Base-by-base conservation (phyloP, 1,140 invertebrate genomes). In the Magallana ariakensis region DNA sequence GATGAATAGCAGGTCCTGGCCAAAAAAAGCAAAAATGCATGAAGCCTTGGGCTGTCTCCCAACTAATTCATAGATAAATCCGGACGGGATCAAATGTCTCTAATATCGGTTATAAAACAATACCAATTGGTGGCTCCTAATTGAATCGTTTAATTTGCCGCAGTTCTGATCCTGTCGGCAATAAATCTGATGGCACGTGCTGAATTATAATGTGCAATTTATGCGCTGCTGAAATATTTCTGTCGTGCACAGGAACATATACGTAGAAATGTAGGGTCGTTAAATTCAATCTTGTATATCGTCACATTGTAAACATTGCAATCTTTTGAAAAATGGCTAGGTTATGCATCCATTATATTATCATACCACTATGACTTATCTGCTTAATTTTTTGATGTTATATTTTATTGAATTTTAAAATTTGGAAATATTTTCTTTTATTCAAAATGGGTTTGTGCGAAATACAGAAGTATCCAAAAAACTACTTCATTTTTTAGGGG, bases 21-120 rank as follows among this genome's bases (percentile, higher is more conserved):
- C 66, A 75, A 75, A 75, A 75, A 75, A 75, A 75, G 66, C 66
- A 75, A 26, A 75, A 75, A 75, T 75, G 66, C 66, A 9, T 8
- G 66, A 75, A 75, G 66, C 66, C 66, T 22, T 13, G 19, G 15
- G 22, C 66, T 75, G 66, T 26, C 66, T 13, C 22, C 22, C 9
- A 19, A 75, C 22, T 26, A 75, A 26, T 75, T 75, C 22, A 75
- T 75, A 75, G 66, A 75, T 75, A 75, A 75, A 75, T 75, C 26
- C 26, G 22, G 22, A 26, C 22, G 33, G 66, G 66, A 75, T 75
- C 66, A 33, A 26, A 75, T 75, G 66, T 75, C 66, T 10, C 13
- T 22, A 10, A 33, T 75, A 75, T 26, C 22, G 22, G 66, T 75
- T 75, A 75, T 75, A 75, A 75, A 75, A 75, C 66, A 75, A 75